Conservation (phyloP, 2,888 invertebrate genomes). For the Ormyrus rosae region DNA sequence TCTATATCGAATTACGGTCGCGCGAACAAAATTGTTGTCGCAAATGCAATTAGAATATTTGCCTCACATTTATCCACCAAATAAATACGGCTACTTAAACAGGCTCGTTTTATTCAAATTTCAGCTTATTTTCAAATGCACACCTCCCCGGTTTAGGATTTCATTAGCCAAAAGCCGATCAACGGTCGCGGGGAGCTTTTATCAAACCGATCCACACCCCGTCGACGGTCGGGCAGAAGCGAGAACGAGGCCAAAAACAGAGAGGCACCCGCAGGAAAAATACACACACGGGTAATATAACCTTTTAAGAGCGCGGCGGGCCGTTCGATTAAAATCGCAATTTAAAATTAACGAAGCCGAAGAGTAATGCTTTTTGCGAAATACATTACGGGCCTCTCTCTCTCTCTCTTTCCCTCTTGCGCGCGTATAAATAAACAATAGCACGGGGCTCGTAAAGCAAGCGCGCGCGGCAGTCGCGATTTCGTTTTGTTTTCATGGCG, state of each 20-base stretch:
- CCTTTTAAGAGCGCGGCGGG: conserved; percentile 11
- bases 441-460: conserved; percentile 23
- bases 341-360: conserved; percentile 51
- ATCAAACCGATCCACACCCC: not conserved
- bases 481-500: conserved; percentile 41
- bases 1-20: too few relatives aligned
- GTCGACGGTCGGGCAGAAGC: too few relatives aligned
- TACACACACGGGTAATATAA: conserved; percentile 11
- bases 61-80: too few relatives aligned
- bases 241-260: not conserved
- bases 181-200: not conserved
- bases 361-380: conserved; percentile 46
- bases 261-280: not conserved
- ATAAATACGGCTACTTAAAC: too few relatives aligned
- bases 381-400: conserved; percentile 20
- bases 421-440: conserved; percentile 51
- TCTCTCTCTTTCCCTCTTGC: not conserved
- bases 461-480: conserved; percentile 5
- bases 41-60: too few relatives aligned
- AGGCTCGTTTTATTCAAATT: too few relatives aligned
- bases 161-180: conserved; percentile 31
- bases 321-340: conserved; percentile 47
- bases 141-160: conserved; percentile 17
- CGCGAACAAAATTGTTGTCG: too few relatives aligned
- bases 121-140: not conserved